Evolutionary conservation across 2,797 vertebrate species (phyloP).

Genomic region (Chrosomus eos): DNA sequence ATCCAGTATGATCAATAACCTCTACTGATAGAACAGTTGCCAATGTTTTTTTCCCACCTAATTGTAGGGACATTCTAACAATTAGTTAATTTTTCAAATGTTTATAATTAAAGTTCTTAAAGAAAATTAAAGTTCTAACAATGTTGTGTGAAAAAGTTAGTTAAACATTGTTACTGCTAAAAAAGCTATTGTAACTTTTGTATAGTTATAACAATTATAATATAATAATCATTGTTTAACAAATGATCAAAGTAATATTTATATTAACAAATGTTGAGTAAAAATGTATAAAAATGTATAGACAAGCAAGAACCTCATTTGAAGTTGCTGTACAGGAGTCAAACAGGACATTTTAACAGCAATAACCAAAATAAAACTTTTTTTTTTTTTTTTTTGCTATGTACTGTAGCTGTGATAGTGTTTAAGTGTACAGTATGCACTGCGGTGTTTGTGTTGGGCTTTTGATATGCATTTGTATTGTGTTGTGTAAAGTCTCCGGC

Average conservation of each 20-base stretch:
- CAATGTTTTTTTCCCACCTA: neutral
- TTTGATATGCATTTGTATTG: constrained; percentile 53
- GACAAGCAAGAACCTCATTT: neutral
- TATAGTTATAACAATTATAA: neutral
- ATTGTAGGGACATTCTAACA: neutral
- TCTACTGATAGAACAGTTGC: neutral
- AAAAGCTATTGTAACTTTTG: neutral
- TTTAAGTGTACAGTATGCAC: neutral
- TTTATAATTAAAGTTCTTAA: neutral
- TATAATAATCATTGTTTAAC: neutral
- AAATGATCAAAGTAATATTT: neutral
- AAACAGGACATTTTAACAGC: neutral
- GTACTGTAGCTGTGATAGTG: neutral
- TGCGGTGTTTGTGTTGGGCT: neutral
- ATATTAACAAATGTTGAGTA: neutral
- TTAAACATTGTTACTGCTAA: neutral
- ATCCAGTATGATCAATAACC: neutral
- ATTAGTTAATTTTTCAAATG: neutral
- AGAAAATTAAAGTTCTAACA: neutral
- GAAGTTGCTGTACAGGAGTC: neutral
- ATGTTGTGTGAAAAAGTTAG: no score
- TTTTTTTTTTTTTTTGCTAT: neutral
- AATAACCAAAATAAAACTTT: no score
- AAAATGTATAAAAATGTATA: neutral
- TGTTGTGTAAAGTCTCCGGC: constrained; percentile 30